Base-by-base conservation (phyloP, 2,797 vertebrate species). In the Ispidina lecontei region DNA sequence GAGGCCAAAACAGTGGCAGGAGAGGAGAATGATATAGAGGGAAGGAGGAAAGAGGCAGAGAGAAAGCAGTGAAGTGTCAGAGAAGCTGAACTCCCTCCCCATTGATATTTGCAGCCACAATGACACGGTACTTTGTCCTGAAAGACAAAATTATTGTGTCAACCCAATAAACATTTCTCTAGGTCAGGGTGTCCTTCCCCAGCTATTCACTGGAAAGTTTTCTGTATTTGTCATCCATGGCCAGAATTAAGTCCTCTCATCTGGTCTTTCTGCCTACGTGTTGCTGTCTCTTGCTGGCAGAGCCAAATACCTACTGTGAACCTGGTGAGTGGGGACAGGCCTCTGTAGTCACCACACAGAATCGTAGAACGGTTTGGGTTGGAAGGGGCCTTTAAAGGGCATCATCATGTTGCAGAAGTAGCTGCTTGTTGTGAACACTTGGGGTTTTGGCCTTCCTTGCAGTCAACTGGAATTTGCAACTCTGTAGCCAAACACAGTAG, bases 401-500 rank as follows among this genome's bases (percentile, higher is more conserved):
- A 58, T 23, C 55, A 58, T 16, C 55, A 58, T 0, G 0, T 16
- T 39, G 59, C 55, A 78, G 79, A 35, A 65, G 23, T 1, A 47
- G 26, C 31, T 87, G 43, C 62, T 60, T 39, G 12, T 0, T 2
- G 25, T 20, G 7, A 58, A 17, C 18, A 10, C 46, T 52, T 64
- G 76, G 70, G 35, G 18, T 59, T 89, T 68, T 68, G 54, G 77
- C 54, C 63, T 91, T 75, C 31, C 3, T 20, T n/a, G 4, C 51
- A 62, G 25, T 21, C 17, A 58, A 71, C 15, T 41, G 69, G 68
- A 60, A 47, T 84, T 70, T 65, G 23, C 72, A 80, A 33, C 54
- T 80, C 62, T 71, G 77, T 90, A 84, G 46, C 75, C 91, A 87
- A 92, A 87, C 55, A 47, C 37, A 14, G 43, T 71, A n/a, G 62